Evolutionary conservation across 2,113 vertebrate species (phyloP).

Genomic region (Nansenia antarctica): DNA sequence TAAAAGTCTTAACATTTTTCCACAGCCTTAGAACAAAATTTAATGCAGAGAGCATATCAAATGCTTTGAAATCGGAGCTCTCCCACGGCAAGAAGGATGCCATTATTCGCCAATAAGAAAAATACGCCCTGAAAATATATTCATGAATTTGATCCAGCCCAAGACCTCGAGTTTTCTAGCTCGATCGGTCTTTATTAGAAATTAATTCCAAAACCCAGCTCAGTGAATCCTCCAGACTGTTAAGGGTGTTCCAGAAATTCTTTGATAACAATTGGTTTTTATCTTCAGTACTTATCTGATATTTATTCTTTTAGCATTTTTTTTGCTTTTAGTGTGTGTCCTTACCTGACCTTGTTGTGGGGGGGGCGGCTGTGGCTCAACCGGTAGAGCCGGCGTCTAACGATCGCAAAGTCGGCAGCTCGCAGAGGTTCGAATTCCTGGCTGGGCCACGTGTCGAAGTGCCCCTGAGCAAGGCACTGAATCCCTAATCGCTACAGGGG

Average conservation of each 20-base stretch:
- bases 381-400: too few species aligned
- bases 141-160: slow-evolving; percentile 39
- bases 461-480: too few species aligned
- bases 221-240: slow-evolving; percentile 29
- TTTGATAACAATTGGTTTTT: slow-evolving; percentile 10
- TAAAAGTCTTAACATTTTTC: slow-evolving; percentile 30
- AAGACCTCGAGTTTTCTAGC: slow-evolving; percentile 36
- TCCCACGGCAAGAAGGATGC: slow-evolving; percentile 25
- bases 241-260: slow-evolving; percentile 18
- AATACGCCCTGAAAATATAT: slow-evolving; percentile 34
- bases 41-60: slow-evolving; percentile 25
- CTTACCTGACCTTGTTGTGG: too few species aligned
- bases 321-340: too few species aligned
- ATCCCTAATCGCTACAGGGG: too few species aligned
- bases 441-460: too few species aligned
- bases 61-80: slow-evolving; percentile 27
- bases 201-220: slow-evolving; percentile 31
- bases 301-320: not conserved
- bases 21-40: slow-evolving; percentile 25
- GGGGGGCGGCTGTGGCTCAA: too few species aligned
- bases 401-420: too few species aligned
- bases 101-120: slow-evolving; percentile 19
- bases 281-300: slow-evolving; percentile 1
- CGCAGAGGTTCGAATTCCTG: too few species aligned
- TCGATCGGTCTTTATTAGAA: slow-evolving; percentile 34